Conservation (phyloP, 2,113 vertebrate species). For the Varanus salvator region DNA sequence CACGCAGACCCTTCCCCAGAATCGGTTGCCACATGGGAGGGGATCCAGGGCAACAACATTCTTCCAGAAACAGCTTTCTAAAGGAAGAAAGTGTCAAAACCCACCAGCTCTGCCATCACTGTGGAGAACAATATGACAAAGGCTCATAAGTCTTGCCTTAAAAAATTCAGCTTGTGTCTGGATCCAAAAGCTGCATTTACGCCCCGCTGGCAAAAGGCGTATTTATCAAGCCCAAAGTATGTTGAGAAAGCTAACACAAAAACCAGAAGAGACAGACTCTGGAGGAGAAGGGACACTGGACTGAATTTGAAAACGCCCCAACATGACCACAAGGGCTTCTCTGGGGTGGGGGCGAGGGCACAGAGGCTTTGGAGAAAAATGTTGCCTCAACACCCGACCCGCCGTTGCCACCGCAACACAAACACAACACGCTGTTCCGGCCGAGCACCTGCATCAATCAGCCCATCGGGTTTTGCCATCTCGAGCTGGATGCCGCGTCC, state of each 20-base stretch:
- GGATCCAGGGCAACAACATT: not conserved
- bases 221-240: not conserved
- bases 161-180: not conserved
- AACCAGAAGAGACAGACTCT: not conserved
- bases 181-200: not conserved
- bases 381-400: slow-evolving; percentile 39
- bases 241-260: not conserved
- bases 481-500: slow-evolving; percentile 41
- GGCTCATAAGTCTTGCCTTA: not conserved
- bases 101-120: not conserved
- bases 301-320: slow-evolving; percentile 25
- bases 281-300: not conserved
- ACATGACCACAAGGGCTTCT: not conserved
- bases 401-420: slow-evolving; percentile 67
- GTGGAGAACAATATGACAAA: not conserved
- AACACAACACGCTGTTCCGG: slow-evolving; percentile 59
- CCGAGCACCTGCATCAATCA: slow-evolving; percentile 59
- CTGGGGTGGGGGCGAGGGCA: slow-evolving; percentile 34
- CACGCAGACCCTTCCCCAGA: not conserved
- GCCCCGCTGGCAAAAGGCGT: not conserved
- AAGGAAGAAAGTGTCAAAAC: not conserved
- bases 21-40: too few relatives aligned
- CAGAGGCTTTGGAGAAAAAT: slow-evolving; percentile 30
- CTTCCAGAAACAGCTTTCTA: not conserved
- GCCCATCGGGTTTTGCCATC: slow-evolving; percentile 54